Evolutionary conservation across 2,113 vertebrate species (phyloP).

Genomic region (Struthio camelus): DNA sequence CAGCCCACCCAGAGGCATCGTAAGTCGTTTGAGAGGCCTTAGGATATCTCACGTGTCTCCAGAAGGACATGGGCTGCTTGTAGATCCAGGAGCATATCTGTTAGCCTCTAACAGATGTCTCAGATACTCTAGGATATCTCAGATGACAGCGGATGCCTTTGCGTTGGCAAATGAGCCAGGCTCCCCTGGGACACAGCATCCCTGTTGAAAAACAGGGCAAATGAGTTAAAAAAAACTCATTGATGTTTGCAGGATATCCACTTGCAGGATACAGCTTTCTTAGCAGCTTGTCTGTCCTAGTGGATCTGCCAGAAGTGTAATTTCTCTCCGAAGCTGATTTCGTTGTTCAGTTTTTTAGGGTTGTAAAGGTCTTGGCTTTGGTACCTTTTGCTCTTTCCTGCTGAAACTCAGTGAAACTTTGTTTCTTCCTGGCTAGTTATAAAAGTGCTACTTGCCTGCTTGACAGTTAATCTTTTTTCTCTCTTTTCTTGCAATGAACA

Average conservation of each 20-base stretch:
- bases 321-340: background rate
- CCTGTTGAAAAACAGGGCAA: too few species aligned
- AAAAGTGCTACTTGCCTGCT: background rate
- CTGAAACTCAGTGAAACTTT: background rate
- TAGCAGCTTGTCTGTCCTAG: background rate
- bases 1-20: accelerated
- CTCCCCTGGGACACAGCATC: background rate
- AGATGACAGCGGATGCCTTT: background rate
- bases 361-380: background rate
- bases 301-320: background rate
- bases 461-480: background rate
- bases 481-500: background rate
- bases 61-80: accelerated
- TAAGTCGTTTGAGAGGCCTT: background rate
- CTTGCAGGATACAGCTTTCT: background rate
- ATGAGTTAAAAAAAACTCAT: accelerated
- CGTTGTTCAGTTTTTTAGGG: accelerated
- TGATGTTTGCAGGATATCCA: background rate
- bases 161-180: background rate
- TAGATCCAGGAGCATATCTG: background rate
- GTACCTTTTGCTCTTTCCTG: background rate
- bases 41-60: accelerated
- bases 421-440: background rate
- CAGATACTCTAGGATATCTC: accelerated
- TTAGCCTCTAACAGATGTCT: background rate